Conservation (phyloP, 2,888 invertebrate genomes). For the Archaeoteleia sp. region DNA sequence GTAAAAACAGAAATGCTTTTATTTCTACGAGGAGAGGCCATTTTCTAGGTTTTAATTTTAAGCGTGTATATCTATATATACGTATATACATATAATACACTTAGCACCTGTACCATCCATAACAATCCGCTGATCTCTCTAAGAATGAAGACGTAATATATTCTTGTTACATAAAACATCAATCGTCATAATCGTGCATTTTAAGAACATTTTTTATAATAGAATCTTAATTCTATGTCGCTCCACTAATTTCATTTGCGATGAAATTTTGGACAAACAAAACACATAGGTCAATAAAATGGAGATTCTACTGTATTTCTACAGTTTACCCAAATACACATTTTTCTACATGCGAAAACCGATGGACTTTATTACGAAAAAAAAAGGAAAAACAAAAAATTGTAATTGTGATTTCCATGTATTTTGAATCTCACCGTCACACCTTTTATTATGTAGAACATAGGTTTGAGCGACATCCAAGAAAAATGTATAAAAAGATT, state of each 20-base stretch:
- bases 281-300: conserved; percentile 12
- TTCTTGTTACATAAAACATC: conserved; percentile 65
- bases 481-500: too few relatives aligned
- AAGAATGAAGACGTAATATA: conserved; percentile 61
- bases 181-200: conserved; percentile 55
- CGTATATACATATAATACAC: conserved; percentile 49
- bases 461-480: too few relatives aligned
- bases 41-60: conserved; percentile 39
- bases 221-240: background rate
- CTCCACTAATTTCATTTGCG: background rate
- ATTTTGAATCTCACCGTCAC: too few relatives aligned
- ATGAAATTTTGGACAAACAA: background rate
- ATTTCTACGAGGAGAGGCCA: conserved; percentile 42
- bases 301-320: conserved; percentile 34
- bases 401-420: too few relatives aligned
- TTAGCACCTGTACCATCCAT: conserved; percentile 44
- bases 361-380: background rate
- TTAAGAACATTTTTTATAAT: conserved; percentile 46
- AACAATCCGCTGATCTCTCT: conserved; percentile 60
- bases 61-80: conserved; percentile 28
- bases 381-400: too few relatives aligned
- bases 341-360: conserved; percentile 36
- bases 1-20: conserved; percentile 46
- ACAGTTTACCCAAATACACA: conserved; percentile 44
- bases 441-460: too few relatives aligned